Conservation (phyloP, 1,140 invertebrate species). For the Heterodera schachtii region DNA sequence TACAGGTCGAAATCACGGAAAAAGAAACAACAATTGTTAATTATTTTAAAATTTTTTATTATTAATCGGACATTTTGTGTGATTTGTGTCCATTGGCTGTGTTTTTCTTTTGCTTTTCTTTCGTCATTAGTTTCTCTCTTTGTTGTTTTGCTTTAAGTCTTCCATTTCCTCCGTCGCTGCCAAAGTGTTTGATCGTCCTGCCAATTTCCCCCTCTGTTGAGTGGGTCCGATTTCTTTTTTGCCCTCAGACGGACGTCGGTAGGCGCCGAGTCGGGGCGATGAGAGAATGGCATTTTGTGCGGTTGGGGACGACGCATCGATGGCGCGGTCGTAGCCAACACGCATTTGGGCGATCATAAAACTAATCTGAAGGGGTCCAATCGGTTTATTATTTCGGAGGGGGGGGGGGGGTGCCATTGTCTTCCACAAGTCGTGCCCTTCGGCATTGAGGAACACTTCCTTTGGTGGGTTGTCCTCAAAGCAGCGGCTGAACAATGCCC, state of each 20-base stretch:
- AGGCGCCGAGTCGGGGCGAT: conserved; percentile 1
- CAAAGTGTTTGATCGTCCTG: conserved; percentile 2
- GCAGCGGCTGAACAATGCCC: conserved; percentile 49
- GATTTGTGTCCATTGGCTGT: too few species aligned
- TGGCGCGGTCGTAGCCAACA: conserved; percentile 42
- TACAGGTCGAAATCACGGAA: too few species aligned
- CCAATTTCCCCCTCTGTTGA: not conserved
- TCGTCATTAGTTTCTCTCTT: not conserved
- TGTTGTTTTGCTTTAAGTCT: not conserved
- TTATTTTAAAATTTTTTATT: too few species aligned
- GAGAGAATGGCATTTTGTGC: not conserved
- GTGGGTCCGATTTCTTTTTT: conserved; percentile 9
- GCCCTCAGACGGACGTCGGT: conserved; percentile 7
- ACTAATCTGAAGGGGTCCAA: conserved; percentile 18
- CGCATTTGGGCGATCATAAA: conserved; percentile 54
- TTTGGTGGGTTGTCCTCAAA: conserved; percentile 48
- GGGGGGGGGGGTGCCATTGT: conserved; percentile 35
- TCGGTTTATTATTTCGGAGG: not conserved
- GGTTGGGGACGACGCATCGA: conserved; percentile 9
- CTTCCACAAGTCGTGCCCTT: conserved; percentile 52
- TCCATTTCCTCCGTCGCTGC: not conserved
- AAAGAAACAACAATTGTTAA: too few species aligned
- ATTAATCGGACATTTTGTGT: too few species aligned
- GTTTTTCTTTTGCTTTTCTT: conserved; percentile 7
- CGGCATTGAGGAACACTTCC: conserved; percentile 51